Conservation (phyloP, 2,888 invertebrate genomes). For the Mesorhabditis spiculigera region DNA sequence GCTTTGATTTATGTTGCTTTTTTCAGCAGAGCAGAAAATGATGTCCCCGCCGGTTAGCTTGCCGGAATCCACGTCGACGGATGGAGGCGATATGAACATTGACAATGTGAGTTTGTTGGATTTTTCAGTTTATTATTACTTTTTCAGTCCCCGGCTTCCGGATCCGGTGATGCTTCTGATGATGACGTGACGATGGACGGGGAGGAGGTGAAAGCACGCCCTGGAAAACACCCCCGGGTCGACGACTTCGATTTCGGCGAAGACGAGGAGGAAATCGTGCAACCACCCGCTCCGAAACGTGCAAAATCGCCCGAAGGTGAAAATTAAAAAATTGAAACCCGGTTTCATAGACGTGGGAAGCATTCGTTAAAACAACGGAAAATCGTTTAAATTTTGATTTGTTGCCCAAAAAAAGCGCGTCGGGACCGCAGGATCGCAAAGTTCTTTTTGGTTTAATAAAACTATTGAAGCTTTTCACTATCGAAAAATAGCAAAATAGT, state of each 20-base stretch:
- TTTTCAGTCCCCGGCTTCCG: not conserved
- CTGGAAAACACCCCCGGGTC: slow-evolving; percentile 6
- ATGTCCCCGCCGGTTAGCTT: slow-evolving; percentile 38
- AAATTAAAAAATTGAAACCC: too few relatives aligned
- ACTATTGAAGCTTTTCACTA: too few relatives aligned
- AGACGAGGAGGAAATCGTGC: slow-evolving; percentile 26
- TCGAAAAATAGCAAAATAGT: too few relatives aligned
- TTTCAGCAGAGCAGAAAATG: slow-evolving; percentile 11
- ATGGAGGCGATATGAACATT: slow-evolving; percentile 19
- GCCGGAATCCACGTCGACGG: slow-evolving; percentile 36
- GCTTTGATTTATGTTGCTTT: not conserved
- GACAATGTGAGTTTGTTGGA: slow-evolving; percentile 7
- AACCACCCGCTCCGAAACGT: slow-evolving; percentile 2
- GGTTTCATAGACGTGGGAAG: too few relatives aligned
- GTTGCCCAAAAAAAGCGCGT: too few relatives aligned
- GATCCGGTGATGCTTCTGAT: slow-evolving; percentile 14
- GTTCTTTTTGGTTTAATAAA: too few relatives aligned
- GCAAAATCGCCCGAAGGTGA: not conserved
- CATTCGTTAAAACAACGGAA: too few relatives aligned
- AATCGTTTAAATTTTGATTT: too few relatives aligned
- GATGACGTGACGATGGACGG: slow-evolving; percentile 10
- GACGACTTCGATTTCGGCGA: slow-evolving; percentile 13
- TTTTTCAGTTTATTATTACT: not conserved
- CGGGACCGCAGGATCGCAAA: too few relatives aligned
- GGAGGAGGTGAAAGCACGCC: not conserved